Evolutionary conservation across 2,888 invertebrate genomes (phyloP), one percentile per base, ranked within the genome.

Genomic region (Lochmaea capreae): DNA sequence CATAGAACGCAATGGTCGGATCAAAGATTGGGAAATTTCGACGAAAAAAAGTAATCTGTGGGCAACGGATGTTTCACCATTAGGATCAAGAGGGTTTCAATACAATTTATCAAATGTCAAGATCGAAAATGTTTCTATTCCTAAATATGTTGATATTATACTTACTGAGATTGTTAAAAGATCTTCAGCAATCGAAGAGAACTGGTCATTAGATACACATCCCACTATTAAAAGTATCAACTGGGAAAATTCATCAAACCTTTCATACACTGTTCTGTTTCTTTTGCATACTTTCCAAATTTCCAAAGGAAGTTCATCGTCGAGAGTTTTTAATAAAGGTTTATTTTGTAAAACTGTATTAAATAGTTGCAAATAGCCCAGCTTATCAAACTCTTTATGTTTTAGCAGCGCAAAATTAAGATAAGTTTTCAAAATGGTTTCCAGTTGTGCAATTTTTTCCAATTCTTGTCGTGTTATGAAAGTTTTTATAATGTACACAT

Each of bases 171-270:
- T 72, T 71, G 78, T 62, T n/a, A 83, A 69, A 70, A 86, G 78
- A 78, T 86, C 84, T 11, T 76, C 63, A 10, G 80, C 77, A 65
- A 86, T 77, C 12, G 67, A 67, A 33, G 73, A 46, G 77, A 86
- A 87, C 49, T 84, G 73, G 39, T 86, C 84, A 71, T 82, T 83
- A 6, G 84, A 78, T 46, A 86, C 82, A 65, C 82, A 80, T 69
- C 83, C 83, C 52, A 84, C 81, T 59, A 86, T 82, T 62, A 85
- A 76, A 12, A 79, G 77, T 12, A 85, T 75, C 52, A 86, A 73
- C 74, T 84, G 84, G 1, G 83, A 80, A 79, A 81, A 84, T 42
- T 86, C 83, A 8, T 85, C 83, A 33, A 70, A 65, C 59, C 77
- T 67, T 43, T 12, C 57, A 61, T 70, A 71, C 65, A 68, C 71